These are phyloP conservation scores for Archilochus colubris DNA, from an alignment of 2,113 vertebrate genomes.

Conservation along the genomic window DNA sequence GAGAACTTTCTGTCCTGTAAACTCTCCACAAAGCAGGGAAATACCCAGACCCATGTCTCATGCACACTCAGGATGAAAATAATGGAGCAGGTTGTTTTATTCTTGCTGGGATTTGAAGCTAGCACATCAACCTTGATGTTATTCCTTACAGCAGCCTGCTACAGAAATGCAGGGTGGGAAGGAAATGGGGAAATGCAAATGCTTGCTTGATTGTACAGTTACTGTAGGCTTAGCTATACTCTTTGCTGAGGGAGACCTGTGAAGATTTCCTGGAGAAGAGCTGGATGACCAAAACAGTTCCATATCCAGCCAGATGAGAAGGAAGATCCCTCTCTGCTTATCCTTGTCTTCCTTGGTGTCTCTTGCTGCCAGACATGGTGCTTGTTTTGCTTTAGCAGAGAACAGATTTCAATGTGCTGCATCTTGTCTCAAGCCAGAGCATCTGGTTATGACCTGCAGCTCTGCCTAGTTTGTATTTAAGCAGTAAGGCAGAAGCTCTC, in stretches of 20 bases:
- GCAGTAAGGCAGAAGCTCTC: neutral
- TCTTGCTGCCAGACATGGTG: fast-evolving
- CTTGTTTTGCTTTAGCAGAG: neutral
- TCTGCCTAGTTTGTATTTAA: neutral
- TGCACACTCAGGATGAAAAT: neutral
- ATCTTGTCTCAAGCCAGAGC: neutral
- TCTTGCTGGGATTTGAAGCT: neutral
- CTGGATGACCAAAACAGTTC: too few species aligned
- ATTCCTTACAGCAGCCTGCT: neutral
- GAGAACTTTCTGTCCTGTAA: neutral
- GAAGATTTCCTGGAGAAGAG: neutral
- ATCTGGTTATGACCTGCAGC: neutral
- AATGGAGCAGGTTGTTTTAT: fast-evolving
- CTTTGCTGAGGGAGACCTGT: neutral
- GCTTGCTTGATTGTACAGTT: neutral
- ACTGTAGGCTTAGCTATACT: neutral
- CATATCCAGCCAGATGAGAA: neutral
- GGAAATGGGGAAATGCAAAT: neutral
- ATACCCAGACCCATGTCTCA: neutral
- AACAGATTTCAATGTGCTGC: neutral
- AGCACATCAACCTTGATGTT: neutral
- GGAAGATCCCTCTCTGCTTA: neutral
- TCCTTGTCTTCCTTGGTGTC: neutral
- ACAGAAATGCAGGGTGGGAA: neutral
- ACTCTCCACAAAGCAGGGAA: neutral